phyloP scores from a whole-genome alignment of 2,888 invertebrate genomes.

The Zygothrica quintamaculata region DNA sequence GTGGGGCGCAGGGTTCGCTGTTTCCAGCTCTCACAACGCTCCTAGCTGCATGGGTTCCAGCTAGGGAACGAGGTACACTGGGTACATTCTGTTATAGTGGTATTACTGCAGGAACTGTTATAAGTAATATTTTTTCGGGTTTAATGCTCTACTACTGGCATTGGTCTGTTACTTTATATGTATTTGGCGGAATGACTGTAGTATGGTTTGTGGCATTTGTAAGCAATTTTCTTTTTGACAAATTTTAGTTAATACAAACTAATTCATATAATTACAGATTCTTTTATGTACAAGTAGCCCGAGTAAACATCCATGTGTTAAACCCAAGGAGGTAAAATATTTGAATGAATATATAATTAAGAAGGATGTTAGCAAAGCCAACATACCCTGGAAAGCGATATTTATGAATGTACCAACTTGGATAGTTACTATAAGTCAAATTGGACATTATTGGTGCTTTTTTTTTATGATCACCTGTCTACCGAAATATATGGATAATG shows the following conservation, averaged over 20 bases:
- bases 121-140: constrained; percentile 88
- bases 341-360: constrained; percentile 87
- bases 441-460: constrained; percentile 87
- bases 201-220: constrained; percentile 89
- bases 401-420: constrained; percentile 88
- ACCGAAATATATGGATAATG: constrained; percentile 87
- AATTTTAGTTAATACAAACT: too few species aligned
- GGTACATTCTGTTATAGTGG: constrained; percentile 91
- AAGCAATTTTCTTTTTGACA: too few species aligned
- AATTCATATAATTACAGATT: constrained; percentile 80
- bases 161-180: constrained; percentile 90
- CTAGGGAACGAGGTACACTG: constrained; percentile 89
- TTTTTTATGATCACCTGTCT: constrained; percentile 87
- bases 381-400: constrained; percentile 89
- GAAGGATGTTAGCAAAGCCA: constrained; percentile 85
- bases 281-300: constrained; percentile 86
- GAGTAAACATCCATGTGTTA: constrained; percentile 89
- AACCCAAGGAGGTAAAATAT: constrained; percentile 87
- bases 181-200: constrained; percentile 88
- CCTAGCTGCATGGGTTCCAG: constrained; percentile 91
- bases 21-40: constrained; percentile 92
- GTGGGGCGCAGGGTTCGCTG: constrained; percentile 92
- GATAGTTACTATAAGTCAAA: constrained; percentile 89
- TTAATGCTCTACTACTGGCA: constrained; percentile 87
- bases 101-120: constrained; percentile 87